Evolutionary conservation across 2,888 invertebrate genomes (phyloP).

Genomic region (Sisyra terminalis): DNA sequence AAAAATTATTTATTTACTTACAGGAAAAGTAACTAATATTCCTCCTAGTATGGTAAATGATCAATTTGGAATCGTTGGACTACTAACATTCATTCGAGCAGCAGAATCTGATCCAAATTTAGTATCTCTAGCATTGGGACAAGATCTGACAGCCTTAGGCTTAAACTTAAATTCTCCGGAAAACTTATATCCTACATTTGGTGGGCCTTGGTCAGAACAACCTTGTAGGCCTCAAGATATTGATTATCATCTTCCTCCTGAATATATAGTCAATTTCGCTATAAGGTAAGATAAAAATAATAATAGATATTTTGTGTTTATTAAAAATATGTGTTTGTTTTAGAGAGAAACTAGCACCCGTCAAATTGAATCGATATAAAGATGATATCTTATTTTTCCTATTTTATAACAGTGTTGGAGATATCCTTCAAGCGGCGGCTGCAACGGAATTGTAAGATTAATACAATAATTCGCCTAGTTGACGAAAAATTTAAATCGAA

Average conservation of each 20-base stretch:
- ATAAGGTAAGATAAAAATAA: conserved; percentile 42
- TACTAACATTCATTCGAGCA: conserved; percentile 93
- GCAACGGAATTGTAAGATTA: conserved; percentile 85
- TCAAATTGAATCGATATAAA: conserved; percentile 92
- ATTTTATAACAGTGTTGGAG: conserved; percentile 98
- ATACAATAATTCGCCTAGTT: background rate
- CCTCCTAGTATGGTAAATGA: conserved; percentile 97
- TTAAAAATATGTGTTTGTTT: conserved; percentile 17
- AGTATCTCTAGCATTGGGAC: conserved; percentile 91
- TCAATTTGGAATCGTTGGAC: conserved; percentile 98
- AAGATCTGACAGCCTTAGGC: conserved; percentile 94
- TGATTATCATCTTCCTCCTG: conserved; percentile 94
- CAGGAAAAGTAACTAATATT: conserved; percentile 95
- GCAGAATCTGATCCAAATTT: conserved; percentile 95
- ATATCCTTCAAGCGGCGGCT: conserved; percentile 93
- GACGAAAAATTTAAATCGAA: too few species aligned
- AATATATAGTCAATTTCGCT: conserved; percentile 94
- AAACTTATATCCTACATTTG: conserved; percentile 95
- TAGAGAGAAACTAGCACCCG: conserved; percentile 85
- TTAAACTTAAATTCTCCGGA: conserved; percentile 97
- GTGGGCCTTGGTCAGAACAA: conserved; percentile 96
- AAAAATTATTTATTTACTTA: conserved; percentile 13
- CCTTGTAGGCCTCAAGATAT: conserved; percentile 98
- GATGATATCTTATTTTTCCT: conserved; percentile 98
- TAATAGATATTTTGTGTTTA: too few species aligned